Base-by-base conservation (phyloP, 2,113 vertebrate genomes). In the Tautogolabrus adspersus region DNA sequence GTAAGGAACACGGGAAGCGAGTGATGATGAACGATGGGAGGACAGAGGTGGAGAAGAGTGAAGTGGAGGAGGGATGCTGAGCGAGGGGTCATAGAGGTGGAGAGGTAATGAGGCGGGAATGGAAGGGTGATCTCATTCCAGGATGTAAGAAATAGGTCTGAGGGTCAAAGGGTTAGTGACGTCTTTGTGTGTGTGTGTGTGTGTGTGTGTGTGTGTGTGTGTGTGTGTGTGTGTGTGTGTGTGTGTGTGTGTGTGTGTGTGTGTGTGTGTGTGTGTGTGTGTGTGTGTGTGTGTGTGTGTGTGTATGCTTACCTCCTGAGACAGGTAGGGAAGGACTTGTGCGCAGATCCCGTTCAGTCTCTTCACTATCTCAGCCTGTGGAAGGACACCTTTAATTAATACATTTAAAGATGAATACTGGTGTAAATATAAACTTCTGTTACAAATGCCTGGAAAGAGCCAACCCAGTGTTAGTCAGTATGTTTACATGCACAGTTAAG, bases 301-400 rank as follows among this genome's bases (percentile, higher is more conserved):
- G 61, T 18, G 46, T 34, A 55, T 3, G 46, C 62, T 60, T 93
- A 99, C 98, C 98, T 99, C 98, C 94, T 99, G 98, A 23, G 98
- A 99, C 91, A 99, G 96, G 93, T 98, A 99, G 65, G 98, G 98
- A 71, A 99, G 95, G 82, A 99, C 97, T 92, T 99, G 98, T 12
- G 97, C 98, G 18, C 98, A 99, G 84, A 99, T 99, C 61, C 97
- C 98, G 1, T 99, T 99, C 92, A 99, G 94, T 94, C 98, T 94
- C 94, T 99, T 99, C 83, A 99, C 98, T 0, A 99, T 99, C 89
- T 99, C 98, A 18, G 98, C 98, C 98, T 99, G 83, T 21, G 46
- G 40, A 74, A 23, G n/a, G 16, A 82, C 34, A 67, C 18, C 21
- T 10, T 26, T 5, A 11, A 13, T 83, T 61, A 69, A 15, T 68